Percentiles rank a stretch among this genome's conserved stretches.
Evolutionary conservation across 2,888 invertebrate genomes (phyloP).

Genomic region (Scaptomyza flava): DNA sequence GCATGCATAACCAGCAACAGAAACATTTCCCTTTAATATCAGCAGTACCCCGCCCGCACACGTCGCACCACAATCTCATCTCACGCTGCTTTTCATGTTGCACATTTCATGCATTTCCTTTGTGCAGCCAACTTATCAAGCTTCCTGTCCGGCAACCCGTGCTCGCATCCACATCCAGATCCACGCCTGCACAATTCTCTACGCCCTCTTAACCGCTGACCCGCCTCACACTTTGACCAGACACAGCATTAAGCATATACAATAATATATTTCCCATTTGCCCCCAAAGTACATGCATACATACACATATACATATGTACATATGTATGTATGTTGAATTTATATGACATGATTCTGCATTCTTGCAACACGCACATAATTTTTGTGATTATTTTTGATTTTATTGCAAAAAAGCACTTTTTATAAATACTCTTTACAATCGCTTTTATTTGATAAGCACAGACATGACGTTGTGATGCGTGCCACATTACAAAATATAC

Average conservation of each 20-base stretch:
- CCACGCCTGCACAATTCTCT: slow-evolving; percentile 16
- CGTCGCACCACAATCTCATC: background rate
- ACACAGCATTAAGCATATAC: slow-evolving; percentile 73
- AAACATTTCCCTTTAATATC: slow-evolving; percentile 39
- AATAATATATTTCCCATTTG: slow-evolving; percentile 64
- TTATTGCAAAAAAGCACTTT: slow-evolving; percentile 24
- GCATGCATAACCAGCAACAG: slow-evolving; percentile 52
- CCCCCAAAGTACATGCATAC: slow-evolving; percentile 12
- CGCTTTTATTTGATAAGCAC: background rate
- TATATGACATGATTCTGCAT: slow-evolving; percentile 63
- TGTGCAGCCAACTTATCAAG: slow-evolving; percentile 78
- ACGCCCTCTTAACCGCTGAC: slow-evolving; percentile 31
- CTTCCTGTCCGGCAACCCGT: slow-evolving; percentile 69
- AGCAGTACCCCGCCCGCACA: background rate
- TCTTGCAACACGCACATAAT: slow-evolving; percentile 73
- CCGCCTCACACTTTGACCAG: slow-evolving; percentile 26
- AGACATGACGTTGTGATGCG: background rate
- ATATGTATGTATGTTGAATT: background rate
- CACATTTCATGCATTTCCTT: slow-evolving; percentile 77
- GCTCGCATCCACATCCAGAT: slow-evolving; percentile 21
- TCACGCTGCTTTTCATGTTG: slow-evolving; percentile 55
- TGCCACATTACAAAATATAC: background rate
- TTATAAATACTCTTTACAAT: slow-evolving; percentile 35
- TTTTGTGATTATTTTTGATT: slow-evolving; percentile 69
- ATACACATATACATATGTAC: background rate